Evolutionary conservation across 2,888 invertebrate genomes (phyloP).

Genomic region (Pollenia labialis): DNA sequence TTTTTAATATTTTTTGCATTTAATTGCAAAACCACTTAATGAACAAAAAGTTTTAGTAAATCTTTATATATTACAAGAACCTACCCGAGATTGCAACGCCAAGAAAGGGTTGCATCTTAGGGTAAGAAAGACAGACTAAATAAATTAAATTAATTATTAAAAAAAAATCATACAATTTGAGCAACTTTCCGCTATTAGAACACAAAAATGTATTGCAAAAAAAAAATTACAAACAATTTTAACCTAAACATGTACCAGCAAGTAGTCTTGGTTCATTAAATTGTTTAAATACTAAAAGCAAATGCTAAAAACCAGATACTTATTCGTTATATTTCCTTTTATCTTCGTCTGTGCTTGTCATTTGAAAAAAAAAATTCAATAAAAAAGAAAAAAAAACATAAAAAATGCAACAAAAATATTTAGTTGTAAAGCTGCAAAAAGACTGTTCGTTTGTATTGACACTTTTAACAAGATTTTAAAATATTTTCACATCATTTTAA

Average conservation of each 20-base stretch:
- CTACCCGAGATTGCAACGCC: no score
- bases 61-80: no score
- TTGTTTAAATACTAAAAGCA: conserved; percentile 42
- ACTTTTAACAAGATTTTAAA: conserved; percentile 66
- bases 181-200: no score
- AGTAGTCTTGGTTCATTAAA: conserved; percentile 55
- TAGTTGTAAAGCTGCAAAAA: conserved; percentile 13
- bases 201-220: neutral
- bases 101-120: no score
- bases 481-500: conserved; percentile 68
- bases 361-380: conserved; percentile 11
- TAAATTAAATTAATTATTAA: no score
- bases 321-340: neutral
- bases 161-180: no score
- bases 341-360: neutral
- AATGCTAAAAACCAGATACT: conserved; percentile 57
- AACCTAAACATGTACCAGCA: conserved; percentile 9
- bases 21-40: no score
- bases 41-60: no score
- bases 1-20: no score
- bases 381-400: neutral
- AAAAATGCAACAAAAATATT: conserved; percentile 30
- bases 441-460: conserved; percentile 29
- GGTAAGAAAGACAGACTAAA: no score
- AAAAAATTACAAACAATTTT: neutral